phyloP scores from a whole-genome alignment of 2,797 vertebrate genomes.

The Leuciscus waleckii region DNA sequence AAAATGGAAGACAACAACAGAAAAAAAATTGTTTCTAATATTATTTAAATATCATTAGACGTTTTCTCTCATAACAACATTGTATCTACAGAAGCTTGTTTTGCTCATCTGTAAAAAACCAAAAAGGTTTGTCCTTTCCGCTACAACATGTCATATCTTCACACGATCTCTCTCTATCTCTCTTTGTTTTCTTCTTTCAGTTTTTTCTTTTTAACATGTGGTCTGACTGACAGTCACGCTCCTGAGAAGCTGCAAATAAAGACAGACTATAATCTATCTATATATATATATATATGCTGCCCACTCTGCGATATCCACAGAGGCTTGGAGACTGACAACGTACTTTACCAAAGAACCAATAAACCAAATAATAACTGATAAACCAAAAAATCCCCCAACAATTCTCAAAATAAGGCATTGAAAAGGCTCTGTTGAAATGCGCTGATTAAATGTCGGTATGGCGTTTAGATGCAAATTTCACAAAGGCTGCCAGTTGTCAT shows the following conservation, averaged over 20 bases:
- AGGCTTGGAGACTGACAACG: neutral
- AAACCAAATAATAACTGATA: neutral
- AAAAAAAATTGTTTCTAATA: neutral
- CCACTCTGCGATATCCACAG: neutral
- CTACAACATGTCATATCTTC: neutral
- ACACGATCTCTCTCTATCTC: constrained; percentile 7
- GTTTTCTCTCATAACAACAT: neutral
- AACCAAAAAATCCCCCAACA: neutral
- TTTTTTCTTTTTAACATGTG: constrained; percentile 1
- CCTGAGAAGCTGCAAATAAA: neutral
- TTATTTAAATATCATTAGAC: neutral
- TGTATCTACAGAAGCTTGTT: neutral
- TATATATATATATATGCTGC: too few relatives aligned
- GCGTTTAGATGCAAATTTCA: neutral
- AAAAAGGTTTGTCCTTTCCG: neutral
- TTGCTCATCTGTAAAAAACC: neutral
- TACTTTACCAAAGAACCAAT: neutral
- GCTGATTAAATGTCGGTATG: neutral
- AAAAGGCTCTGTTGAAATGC: neutral
- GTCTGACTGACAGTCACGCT: neutral
- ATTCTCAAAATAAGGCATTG: neutral
- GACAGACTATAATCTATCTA: too few relatives aligned
- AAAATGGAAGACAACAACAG: neutral
- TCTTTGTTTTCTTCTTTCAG: constrained; percentile 2
- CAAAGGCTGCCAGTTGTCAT: neutral